Evolutionary conservation across 1,140 invertebrate species (phyloP), one percentile per base, ranked within the genome.

Genomic region (Dendroctonus ponderosae): DNA sequence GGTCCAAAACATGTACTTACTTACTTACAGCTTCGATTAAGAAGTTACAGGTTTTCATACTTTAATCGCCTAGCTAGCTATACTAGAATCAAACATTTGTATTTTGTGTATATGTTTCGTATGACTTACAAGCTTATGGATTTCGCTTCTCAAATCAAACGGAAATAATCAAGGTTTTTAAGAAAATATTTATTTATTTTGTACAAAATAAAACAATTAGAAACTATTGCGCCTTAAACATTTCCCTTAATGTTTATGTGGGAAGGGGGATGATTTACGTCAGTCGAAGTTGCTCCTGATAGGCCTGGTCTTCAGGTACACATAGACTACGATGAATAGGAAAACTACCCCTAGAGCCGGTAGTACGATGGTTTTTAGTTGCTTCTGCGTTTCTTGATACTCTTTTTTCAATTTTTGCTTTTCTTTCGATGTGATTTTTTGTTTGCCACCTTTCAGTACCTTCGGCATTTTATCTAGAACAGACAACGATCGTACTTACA

Each of bases 371-470:
- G 89, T 91, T 69, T 89, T 86, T 5, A 90, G 80, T 75, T 90
- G 85, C 72, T 89, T 86, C 69, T 91, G 89, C 70, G 88, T 89
- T 77, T 91, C 87, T 5, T 88, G 78, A 72, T 91, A 92, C 69
- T 93, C 91, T 76, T 89, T 89, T 79, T 90, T 92, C 37, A 91
- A 82, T 72, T 93, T 89, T 63, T 89, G 86, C 74, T 91, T 91
- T 76, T 94, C 90, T 77, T 88, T 90, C n/a, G 86, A 86, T 0
- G 87, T 89, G 81, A 93, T 90, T 80, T 92, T 93, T 38, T 87
- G 85, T 78, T 89, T 89, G 58, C 89, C 87, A 54, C 87, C 86
- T 78, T 92, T 93, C 26, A 91, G 80, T 74, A 53, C 49, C 91
- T 67, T 67, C 7, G 65, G 90, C 53, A 67, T 67, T 59, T 59